phyloP scores from a whole-genome alignment of 2,113 vertebrate genomes.

The Crotalus horridus region DNA sequence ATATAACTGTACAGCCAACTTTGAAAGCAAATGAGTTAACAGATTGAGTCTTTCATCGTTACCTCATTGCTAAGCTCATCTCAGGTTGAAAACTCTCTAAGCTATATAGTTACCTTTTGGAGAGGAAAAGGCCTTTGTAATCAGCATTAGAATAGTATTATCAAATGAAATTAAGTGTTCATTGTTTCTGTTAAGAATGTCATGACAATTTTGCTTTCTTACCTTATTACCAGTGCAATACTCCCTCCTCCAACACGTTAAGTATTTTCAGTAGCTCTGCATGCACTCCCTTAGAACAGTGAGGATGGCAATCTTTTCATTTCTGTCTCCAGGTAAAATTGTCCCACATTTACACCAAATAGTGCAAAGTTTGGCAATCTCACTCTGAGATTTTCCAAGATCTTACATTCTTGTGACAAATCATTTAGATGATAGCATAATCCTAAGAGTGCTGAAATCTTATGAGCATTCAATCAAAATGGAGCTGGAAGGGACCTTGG shows the following conservation, averaged over 20 bases:
- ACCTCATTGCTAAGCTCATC: background rate
- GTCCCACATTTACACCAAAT: background rate
- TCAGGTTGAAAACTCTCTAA: background rate
- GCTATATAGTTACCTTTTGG: background rate
- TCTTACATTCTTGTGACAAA: background rate
- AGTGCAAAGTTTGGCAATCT: background rate
- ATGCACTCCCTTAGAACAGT: background rate
- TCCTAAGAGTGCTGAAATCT: background rate
- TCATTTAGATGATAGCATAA: background rate
- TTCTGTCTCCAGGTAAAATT: background rate
- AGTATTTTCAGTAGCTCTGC: background rate
- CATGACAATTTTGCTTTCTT: background rate
- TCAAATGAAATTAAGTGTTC: background rate
- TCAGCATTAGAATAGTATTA: background rate
- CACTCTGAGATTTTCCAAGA: background rate
- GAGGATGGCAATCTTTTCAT: background rate
- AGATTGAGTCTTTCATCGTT: background rate
- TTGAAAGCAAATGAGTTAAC: background rate
- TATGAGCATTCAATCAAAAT: background rate
- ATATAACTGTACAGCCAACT: background rate
- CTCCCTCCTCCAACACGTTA: background rate
- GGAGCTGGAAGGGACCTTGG: no score
- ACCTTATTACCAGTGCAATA: background rate
- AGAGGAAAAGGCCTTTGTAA: background rate
- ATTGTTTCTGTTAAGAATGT: background rate